These are phyloP conservation scores for Nebria ingens DNA, from an alignment of 1,140 invertebrate genomes.

Conservation along the genomic window DNA sequence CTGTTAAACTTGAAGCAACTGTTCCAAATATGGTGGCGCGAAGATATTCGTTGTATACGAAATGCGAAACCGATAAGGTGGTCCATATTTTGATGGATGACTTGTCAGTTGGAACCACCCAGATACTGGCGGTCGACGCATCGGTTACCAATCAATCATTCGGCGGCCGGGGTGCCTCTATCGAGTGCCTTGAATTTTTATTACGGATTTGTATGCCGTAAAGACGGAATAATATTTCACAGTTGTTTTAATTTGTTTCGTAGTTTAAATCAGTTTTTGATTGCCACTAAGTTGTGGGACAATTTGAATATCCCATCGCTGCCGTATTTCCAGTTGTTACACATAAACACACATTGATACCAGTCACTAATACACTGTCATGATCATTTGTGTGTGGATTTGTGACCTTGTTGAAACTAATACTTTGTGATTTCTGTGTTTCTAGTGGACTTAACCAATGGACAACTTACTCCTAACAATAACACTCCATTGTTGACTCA, in stretches of 20 bases:
- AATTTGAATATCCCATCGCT: neutral
- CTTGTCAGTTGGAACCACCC: too few species aligned
- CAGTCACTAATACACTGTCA: too few species aligned
- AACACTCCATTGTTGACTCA: slow-evolving; percentile 87
- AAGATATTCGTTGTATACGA: too few species aligned
- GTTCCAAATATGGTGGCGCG: too few species aligned
- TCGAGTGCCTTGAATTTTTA: neutral
- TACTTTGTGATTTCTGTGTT: slow-evolving; percentile 44
- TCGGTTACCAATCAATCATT: too few species aligned
- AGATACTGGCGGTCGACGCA: too few species aligned
- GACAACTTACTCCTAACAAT: slow-evolving; percentile 88
- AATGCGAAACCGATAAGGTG: too few species aligned
- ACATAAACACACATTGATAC: neutral
- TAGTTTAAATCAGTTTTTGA: neutral
- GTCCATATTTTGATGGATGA: too few species aligned
- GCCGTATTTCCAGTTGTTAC: neutral
- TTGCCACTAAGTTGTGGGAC: neutral
- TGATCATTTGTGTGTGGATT: neutral
- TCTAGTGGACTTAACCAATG: slow-evolving; percentile 90
- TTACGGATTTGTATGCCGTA: neutral
- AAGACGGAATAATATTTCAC: neutral
- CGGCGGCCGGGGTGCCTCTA: neutral
- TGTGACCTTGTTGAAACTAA: slow-evolving; percentile 18
- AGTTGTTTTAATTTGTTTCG: neutral
- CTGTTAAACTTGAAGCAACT: too few species aligned